A percentile compares a stretch with the other conserved stretches of the same genome.
Evolutionary conservation across 1,140 invertebrate genomes (phyloP).

Genomic region (Aphelinus atriplicis): DNA sequence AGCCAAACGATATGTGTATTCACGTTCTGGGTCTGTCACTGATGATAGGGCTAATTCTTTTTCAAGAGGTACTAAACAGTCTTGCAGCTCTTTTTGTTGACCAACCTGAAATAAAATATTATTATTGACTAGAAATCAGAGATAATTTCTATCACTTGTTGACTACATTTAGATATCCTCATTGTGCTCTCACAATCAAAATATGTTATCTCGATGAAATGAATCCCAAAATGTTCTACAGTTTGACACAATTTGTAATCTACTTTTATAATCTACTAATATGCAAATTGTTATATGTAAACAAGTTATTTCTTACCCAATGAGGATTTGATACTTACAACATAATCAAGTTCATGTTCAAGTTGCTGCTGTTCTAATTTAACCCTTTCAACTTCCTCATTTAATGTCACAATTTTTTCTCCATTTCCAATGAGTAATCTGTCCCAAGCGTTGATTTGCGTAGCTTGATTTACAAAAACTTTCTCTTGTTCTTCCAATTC

Average conservation of each 20-base stretch:
- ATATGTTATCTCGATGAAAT: neutral
- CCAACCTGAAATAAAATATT: slow-evolving; percentile 61
- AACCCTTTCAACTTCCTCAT: slow-evolving; percentile 84
- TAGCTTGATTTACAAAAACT: slow-evolving; percentile 92
- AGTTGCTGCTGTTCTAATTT: slow-evolving; percentile 90
- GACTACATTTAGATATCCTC: neutral
- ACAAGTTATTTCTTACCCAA: neutral
- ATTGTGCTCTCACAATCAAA: neutral
- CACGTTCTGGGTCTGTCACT: slow-evolving; percentile 85
- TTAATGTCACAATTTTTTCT: slow-evolving; percentile 89
- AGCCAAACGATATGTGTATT: slow-evolving; percentile 85
- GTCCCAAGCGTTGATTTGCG: slow-evolving; percentile 95
- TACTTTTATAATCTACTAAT: neutral
- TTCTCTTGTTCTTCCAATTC: slow-evolving; percentile 95
- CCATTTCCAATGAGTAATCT: slow-evolving; percentile 89
- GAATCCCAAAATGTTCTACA: neutral
- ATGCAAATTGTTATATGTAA: neutral
- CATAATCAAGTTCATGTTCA: slow-evolving; percentile 94
- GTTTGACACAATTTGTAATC: neutral
- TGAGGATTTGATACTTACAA: slow-evolving; percentile 65
- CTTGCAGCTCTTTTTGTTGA: slow-evolving; percentile 92
- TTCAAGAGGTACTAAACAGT: slow-evolving; percentile 86
- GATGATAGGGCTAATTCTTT: slow-evolving; percentile 78
- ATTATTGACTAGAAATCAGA: neutral
- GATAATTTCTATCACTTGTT: neutral